These are phyloP conservation scores for Drosophila nannoptera DNA, from an alignment of 1,140 invertebrate species.

Conservation along the genomic window DNA sequence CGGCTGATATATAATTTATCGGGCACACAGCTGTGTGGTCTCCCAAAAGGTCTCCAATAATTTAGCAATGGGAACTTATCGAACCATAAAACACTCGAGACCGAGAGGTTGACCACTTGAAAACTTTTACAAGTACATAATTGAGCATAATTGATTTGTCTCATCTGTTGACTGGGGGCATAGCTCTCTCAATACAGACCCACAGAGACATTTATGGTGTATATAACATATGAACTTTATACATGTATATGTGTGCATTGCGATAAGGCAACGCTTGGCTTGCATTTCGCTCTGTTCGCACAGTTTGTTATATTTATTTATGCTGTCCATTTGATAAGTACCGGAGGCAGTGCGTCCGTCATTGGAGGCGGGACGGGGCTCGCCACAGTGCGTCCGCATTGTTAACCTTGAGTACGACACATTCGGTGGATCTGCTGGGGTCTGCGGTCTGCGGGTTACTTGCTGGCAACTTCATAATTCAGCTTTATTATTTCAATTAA, in stretches of 20 bases:
- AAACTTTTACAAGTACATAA: slow-evolving; percentile 53
- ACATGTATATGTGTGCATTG: slow-evolving; percentile 21
- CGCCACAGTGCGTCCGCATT: slow-evolving; percentile 21
- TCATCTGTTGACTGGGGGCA: slow-evolving; percentile 21
- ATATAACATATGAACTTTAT: slow-evolving; percentile 4
- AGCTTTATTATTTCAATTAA: slow-evolving; percentile 75
- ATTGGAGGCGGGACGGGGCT: too few species aligned
- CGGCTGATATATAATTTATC: neutral
- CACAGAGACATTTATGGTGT: neutral
- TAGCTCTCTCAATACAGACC: slow-evolving; percentile 16
- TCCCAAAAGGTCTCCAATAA: slow-evolving; percentile 24
- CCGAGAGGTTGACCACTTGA: slow-evolving; percentile 39
- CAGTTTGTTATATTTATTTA: slow-evolving; percentile 49
- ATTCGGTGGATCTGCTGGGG: slow-evolving; percentile 2
- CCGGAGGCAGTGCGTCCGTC: slow-evolving; percentile 23
- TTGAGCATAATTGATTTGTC: slow-evolving; percentile 73
- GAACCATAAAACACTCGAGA: slow-evolving; percentile 54
- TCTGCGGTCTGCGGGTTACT: slow-evolving; percentile 4
- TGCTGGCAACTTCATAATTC: slow-evolving; percentile 60
- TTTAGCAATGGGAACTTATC: slow-evolving; percentile 52
- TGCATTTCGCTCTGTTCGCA: slow-evolving; percentile 24
- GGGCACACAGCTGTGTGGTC: slow-evolving; percentile 47
- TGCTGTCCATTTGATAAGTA: slow-evolving; percentile 62
- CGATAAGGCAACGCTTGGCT: slow-evolving; percentile 44
- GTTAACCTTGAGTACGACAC: slow-evolving; percentile 71